phyloP scores from a whole-genome alignment of 2,113 vertebrate species.

The Crotophaga sulcirostris region DNA sequence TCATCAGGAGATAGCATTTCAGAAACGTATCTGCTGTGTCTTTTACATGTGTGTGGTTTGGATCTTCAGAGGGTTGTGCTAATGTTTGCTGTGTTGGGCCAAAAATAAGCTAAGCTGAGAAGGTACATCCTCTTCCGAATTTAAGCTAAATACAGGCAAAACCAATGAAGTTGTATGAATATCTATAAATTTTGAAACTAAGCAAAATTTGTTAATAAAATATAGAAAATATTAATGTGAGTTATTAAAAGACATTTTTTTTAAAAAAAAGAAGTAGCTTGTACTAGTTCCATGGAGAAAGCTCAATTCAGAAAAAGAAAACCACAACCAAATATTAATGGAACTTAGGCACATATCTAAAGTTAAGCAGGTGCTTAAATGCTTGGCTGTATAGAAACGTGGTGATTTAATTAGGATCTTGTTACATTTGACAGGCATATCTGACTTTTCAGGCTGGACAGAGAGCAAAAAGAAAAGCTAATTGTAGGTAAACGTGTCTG shows the following conservation, averaged over 20 bases:
- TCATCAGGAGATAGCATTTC: neutral
- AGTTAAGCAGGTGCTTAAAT: slow-evolving; percentile 42
- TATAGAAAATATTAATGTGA: neutral
- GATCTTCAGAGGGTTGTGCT: neutral
- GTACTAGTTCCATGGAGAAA: neutral
- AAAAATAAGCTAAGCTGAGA: neutral
- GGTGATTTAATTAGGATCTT: slow-evolving; percentile 38
- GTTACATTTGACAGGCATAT: slow-evolving; percentile 6
- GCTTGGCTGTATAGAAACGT: slow-evolving; percentile 16
- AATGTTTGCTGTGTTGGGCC: neutral
- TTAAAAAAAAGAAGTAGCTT: neutral
- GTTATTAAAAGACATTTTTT: too few species aligned
- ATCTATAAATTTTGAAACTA: neutral
- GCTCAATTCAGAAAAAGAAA: slow-evolving; percentile 1
- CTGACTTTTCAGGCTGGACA: neutral
- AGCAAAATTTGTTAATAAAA: neutral
- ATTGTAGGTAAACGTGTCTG: neutral
- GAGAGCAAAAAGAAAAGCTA: neutral
- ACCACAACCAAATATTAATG: neutral
- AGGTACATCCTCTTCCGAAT: neutral
- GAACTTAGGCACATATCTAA: neutral
- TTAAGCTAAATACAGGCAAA: neutral
- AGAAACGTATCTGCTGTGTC: neutral
- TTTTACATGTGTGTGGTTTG: neutral
- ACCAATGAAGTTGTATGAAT: neutral